phyloP scores from a whole-genome alignment of 2,113 vertebrate genomes.

The Chlamydotis undulata region DNA sequence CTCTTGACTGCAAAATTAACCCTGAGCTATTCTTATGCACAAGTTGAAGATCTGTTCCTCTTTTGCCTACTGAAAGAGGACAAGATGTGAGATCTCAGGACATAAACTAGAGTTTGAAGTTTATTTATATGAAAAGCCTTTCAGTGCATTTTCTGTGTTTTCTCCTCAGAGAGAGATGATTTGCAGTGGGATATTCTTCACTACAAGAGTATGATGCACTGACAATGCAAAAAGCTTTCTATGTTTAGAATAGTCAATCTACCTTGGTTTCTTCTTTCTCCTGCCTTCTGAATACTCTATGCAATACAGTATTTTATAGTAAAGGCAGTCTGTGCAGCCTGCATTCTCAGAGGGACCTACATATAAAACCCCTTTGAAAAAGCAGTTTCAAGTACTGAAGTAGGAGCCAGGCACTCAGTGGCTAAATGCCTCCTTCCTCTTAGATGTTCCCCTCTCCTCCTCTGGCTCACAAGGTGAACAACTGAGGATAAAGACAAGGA shows the following conservation, averaged over 20 bases:
- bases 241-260: background rate
- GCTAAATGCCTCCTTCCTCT: background rate
- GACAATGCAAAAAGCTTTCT: background rate
- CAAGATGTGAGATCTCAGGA: background rate
- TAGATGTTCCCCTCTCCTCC: background rate
- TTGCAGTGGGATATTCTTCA: background rate
- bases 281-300: background rate
- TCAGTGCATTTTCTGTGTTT: background rate
- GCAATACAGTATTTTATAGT: background rate
- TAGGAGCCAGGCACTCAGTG: background rate
- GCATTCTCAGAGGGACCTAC: background rate
- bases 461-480: background rate
- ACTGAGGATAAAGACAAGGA: background rate
- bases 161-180: background rate
- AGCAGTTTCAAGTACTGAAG: background rate
- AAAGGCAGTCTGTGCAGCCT: background rate
- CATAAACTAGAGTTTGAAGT: background rate
- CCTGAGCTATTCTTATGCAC: background rate
- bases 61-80: background rate
- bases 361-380: background rate
- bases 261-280: background rate
- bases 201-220: background rate
- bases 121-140: background rate
- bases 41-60: background rate
- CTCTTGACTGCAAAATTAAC: background rate